Percentiles rank a stretch among this genome's conserved stretches.
Evolutionary conservation across 2,113 vertebrate genomes (phyloP).

Genomic region (Microtus ochrogaster): DNA sequence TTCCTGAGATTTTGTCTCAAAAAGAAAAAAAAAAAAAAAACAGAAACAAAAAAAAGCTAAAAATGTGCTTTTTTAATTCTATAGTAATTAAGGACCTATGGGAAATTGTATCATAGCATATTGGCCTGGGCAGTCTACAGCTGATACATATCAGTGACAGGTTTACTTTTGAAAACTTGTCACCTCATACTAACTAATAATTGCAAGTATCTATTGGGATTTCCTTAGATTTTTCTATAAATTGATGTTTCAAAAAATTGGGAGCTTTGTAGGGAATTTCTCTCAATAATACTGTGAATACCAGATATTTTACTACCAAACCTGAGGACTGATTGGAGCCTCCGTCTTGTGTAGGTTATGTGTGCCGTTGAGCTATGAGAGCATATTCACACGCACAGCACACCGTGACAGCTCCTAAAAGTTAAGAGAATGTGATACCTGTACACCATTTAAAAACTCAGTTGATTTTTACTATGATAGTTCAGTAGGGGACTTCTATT

Average conservation of each 20-base stretch:
- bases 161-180: conserved; percentile 44
- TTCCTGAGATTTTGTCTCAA: background rate
- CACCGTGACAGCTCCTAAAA: background rate
- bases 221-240: conserved; percentile 40
- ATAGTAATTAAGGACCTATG: background rate
- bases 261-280: conserved; percentile 37
- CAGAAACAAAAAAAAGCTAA: background rate
- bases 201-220: conserved; percentile 8
- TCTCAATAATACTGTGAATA: conserved; percentile 18
- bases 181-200: conserved; percentile 14
- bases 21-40: background rate
- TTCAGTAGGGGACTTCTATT: background rate
- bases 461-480: background rate
- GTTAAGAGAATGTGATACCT: background rate
- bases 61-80: conserved; percentile 28
- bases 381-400: background rate
- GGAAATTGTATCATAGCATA: background rate
- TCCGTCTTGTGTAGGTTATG: conserved; percentile 15
- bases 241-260: conserved; percentile 24
- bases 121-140: conserved; percentile 26
- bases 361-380: background rate
- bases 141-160: background rate
- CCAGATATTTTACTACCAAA: background rate
- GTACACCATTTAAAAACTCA: conserved; percentile 37
- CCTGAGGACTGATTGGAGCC: conserved; percentile 5